A percentile compares a stretch with the other conserved stretches of the same genome.
phyloP scores from a whole-genome alignment of 2,888 invertebrate species.

The Caenorhabditis wallacei region DNA sequence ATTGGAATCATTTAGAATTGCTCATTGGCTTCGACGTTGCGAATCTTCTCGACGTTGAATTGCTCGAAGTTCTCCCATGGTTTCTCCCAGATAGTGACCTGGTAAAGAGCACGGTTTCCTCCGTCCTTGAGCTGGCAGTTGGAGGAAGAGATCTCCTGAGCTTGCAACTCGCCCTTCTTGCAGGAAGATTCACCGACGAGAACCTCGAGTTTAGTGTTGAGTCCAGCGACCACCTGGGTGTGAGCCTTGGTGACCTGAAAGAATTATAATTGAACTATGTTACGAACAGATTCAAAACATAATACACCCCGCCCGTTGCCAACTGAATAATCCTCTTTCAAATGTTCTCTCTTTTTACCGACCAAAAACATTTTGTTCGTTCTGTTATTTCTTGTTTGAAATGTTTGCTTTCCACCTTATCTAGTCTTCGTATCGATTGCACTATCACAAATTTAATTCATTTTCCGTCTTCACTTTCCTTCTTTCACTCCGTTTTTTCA shows the following conservation, averaged over 20 bases:
- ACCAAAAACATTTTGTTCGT: constrained; percentile 22
- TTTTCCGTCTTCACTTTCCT: constrained; percentile 22
- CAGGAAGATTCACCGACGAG: constrained; percentile 72
- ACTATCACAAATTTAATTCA: constrained; percentile 25
- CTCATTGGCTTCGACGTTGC: constrained; percentile 70
- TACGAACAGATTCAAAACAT: too few relatives aligned
- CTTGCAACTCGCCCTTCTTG: constrained; percentile 70
- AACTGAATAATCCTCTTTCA: constrained; percentile 33
- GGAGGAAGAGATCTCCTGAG: constrained; percentile 62
- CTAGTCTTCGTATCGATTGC: constrained; percentile 17
- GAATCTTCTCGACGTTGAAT: constrained; percentile 73
- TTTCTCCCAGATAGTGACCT: constrained; percentile 76
- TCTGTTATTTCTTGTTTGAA: constrained; percentile 11
- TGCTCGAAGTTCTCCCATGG: constrained; percentile 79
- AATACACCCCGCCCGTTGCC: too few relatives aligned
- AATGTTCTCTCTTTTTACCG: not conserved
- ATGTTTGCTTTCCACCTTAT: constrained; percentile 59
- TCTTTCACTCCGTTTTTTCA: not conserved
- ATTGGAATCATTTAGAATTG: constrained; percentile 61
- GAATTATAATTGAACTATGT: not conserved
- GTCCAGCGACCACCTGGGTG: constrained; percentile 76
- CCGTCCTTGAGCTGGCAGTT: constrained; percentile 72
- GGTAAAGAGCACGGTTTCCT: constrained; percentile 70
- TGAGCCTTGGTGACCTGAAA: constrained; percentile 73
- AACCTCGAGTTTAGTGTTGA: constrained; percentile 70